Conservation (phyloP, 92 coral and sea anemone species). For the Bergia puertoricense region DNA sequence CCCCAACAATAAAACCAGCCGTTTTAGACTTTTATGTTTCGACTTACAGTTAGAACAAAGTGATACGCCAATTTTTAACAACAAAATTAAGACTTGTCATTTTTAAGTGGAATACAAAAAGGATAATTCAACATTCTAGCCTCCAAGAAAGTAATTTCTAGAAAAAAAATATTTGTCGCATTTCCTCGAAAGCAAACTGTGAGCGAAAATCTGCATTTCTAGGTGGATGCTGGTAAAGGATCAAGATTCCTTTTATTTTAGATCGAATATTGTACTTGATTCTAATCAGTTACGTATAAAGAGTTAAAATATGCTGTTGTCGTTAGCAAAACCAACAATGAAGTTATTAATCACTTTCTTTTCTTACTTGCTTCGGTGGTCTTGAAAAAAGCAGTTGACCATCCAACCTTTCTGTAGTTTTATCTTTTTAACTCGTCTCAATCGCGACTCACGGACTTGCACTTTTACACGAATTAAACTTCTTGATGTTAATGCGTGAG, state of each 20-base stretch:
- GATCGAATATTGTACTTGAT: background rate
- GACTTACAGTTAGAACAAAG: background rate
- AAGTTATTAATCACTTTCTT: background rate
- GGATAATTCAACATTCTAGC: background rate
- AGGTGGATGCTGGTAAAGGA: background rate
- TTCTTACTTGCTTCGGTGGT: background rate
- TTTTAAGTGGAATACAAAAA: background rate
- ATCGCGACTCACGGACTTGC: background rate
- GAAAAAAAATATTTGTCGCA: background rate
- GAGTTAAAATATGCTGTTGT: background rate
- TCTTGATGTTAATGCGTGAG: background rate
- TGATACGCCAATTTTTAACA: background rate
- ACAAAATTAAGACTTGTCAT: background rate
- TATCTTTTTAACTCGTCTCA: too few species aligned
- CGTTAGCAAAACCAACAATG: background rate
- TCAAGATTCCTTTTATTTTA: background rate
- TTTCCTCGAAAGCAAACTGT: background rate
- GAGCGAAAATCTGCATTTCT: background rate
- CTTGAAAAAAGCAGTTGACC: background rate
- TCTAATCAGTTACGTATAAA: background rate
- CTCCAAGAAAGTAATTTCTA: background rate
- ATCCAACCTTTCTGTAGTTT: background rate
- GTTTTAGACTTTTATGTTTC: background rate
- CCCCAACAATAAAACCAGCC: background rate
- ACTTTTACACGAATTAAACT: background rate